phyloP scores from a whole-genome alignment of 2,113 vertebrate genomes.

The Asarcornis scutulata region DNA sequence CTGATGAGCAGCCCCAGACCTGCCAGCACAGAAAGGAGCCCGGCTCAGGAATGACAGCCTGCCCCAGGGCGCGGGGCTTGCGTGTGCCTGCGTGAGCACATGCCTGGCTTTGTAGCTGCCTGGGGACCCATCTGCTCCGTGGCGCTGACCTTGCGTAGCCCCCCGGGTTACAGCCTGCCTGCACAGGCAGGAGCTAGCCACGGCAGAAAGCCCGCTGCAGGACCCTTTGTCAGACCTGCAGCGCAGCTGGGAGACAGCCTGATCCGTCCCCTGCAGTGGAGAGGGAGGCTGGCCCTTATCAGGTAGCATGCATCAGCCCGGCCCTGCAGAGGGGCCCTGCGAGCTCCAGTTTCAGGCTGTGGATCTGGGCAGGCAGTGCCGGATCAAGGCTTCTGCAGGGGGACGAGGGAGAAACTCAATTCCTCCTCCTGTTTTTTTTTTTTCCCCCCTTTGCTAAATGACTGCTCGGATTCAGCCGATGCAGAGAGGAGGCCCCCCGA shows the following conservation, averaged over 20 bases:
- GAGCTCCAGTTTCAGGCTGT: constrained; percentile 57
- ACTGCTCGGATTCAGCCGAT: not conserved
- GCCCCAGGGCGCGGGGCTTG: not conserved
- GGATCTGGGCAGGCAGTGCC: not conserved
- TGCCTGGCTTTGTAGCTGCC: not conserved
- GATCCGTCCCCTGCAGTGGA: not conserved
- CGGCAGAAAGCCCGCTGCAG: not conserved
- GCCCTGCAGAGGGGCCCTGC: constrained; percentile 1
- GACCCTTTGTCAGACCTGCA: not conserved
- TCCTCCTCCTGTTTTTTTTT: not conserved
- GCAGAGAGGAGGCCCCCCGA: not conserved
- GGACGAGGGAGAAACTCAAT: constrained; percentile 7
- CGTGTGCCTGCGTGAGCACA: not conserved
- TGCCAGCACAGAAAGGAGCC: not conserved
- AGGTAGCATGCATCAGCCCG: not conserved
- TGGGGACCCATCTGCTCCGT: not conserved
- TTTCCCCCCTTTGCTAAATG: not conserved
- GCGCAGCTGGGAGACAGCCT: not conserved
- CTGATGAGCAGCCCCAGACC: not conserved
- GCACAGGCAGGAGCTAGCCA: not conserved
- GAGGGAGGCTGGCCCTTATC: not conserved
- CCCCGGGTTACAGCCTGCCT: not conserved
- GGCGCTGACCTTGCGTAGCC: not conserved
- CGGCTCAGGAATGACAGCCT: not conserved
- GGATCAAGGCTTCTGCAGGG: constrained; percentile 7